Evolutionary conservation across 2,113 vertebrate genomes (phyloP).

Genomic region (Mobula birostris): DNA sequence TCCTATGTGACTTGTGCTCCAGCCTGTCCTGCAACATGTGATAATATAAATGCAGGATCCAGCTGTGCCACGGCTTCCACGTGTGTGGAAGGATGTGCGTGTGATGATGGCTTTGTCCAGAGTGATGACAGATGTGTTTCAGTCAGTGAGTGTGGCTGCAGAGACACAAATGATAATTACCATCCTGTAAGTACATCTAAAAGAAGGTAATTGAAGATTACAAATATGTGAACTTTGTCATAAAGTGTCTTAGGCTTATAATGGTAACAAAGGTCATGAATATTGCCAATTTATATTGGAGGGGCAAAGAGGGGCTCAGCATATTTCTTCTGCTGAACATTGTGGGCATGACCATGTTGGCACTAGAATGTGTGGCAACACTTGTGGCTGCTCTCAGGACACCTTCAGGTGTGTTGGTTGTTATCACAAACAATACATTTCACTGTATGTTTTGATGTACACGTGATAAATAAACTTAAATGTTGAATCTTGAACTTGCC

Average conservation of each 20-base stretch:
- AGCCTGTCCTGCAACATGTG: slow-evolving; percentile 65
- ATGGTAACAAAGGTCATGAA: no score
- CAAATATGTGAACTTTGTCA: not conserved
- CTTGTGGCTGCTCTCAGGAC: no score
- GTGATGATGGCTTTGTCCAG: slow-evolving; percentile 61
- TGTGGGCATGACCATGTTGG: no score
- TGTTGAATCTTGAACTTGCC: no score
- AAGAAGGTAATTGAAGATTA: not conserved
- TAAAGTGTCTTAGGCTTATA: not conserved
- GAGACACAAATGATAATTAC: slow-evolving; percentile 57
- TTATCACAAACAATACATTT: no score
- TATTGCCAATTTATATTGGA: no score
- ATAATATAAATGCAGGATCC: slow-evolving; percentile 56
- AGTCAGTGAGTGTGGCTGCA: slow-evolving; percentile 65
- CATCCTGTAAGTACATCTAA: slow-evolving; percentile 53
- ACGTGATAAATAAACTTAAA: no score
- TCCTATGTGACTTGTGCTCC: slow-evolving; percentile 60
- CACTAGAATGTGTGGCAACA: no score
- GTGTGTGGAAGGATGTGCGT: slow-evolving; percentile 66
- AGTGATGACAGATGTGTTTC: slow-evolving; percentile 59
- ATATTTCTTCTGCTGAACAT: no score
- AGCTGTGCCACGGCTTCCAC: slow-evolving; percentile 51
- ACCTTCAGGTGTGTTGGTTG: no score
- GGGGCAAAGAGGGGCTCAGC: no score
- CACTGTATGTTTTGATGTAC: no score